Evolutionary conservation across 2,113 vertebrate genomes (phyloP).

Genomic region (Thalassarche chlororhynchos): DNA sequence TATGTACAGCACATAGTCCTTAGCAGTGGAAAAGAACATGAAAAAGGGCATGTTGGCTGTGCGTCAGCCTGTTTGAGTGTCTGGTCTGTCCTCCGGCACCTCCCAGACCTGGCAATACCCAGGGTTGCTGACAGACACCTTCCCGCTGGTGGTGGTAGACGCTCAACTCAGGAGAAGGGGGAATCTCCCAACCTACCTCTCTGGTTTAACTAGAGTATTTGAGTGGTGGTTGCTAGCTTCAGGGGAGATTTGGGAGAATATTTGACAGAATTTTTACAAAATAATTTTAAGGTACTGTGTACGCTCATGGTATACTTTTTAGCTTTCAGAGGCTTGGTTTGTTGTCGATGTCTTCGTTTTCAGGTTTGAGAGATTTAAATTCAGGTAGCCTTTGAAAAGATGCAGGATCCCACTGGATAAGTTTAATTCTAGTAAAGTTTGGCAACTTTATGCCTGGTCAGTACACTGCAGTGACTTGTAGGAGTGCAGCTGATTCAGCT

Average conservation of each 20-base stretch:
- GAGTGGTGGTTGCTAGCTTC: background rate
- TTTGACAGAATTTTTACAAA: background rate
- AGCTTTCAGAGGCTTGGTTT: background rate
- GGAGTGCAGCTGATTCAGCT: background rate
- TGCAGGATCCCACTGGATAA: background rate
- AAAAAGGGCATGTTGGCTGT: background rate
- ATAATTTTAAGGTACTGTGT: background rate
- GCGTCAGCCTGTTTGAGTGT: background rate
- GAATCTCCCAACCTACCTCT: background rate
- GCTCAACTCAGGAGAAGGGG: background rate
- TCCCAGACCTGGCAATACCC: background rate
- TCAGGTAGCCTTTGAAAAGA: background rate
- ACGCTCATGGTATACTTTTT: rapidly evolving
- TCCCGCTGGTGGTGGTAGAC: background rate
- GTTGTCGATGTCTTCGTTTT: background rate
- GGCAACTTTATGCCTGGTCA: background rate
- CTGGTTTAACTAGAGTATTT: background rate
- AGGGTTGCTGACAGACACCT: background rate
- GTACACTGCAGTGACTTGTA: background rate
- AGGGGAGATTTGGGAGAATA: background rate
- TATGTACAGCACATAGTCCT: background rate
- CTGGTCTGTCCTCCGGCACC: background rate
- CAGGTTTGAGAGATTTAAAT: background rate
- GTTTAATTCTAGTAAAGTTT: background rate
- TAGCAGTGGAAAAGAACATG: background rate